These are phyloP conservation scores for Myoxocephalus aenaeus DNA, from an alignment of 2,797 vertebrate species.

Conservation along the genomic window DNA sequence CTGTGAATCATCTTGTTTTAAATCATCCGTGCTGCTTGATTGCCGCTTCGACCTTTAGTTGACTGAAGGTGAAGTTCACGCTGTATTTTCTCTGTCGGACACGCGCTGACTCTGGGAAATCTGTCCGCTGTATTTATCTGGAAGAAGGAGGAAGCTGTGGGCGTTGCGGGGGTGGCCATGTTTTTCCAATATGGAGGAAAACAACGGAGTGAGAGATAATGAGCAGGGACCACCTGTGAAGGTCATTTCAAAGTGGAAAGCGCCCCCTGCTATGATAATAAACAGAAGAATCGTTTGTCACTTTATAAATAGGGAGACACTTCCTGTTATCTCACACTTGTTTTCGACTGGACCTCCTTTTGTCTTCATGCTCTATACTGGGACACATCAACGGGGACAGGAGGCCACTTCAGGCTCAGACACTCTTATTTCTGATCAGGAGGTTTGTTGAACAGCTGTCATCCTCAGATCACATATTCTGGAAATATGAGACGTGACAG, in stretches of 20 bases:
- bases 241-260: conserved; percentile 75
- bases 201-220: conserved; percentile 68
- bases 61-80: not conserved
- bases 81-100: conserved; percentile 36
- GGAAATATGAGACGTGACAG: conserved; percentile 10
- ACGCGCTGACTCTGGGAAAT: conserved; percentile 40
- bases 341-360: conserved; percentile 48
- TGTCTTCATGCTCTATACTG: conserved; percentile 7
- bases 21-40: not conserved
- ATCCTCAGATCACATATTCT: not conserved
- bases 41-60: not conserved
- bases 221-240: conserved; percentile 76
- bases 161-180: conserved; percentile 32
- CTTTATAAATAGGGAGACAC: conserved; percentile 51
- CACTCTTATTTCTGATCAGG: conserved; percentile 8
- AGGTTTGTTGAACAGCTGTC: not conserved
- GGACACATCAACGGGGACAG: not conserved
- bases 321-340: conserved; percentile 73
- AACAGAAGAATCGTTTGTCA: conserved; percentile 68
- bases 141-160: conserved; percentile 59
- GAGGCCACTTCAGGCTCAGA: not conserved
- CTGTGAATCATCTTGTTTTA: not conserved
- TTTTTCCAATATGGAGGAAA: conserved; percentile 74
- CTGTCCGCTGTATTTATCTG: conserved; percentile 58
- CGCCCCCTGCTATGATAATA: conserved; percentile 64